Conservation (phyloP, 2,797 vertebrate genomes). For the Etheostoma nigrum region DNA sequence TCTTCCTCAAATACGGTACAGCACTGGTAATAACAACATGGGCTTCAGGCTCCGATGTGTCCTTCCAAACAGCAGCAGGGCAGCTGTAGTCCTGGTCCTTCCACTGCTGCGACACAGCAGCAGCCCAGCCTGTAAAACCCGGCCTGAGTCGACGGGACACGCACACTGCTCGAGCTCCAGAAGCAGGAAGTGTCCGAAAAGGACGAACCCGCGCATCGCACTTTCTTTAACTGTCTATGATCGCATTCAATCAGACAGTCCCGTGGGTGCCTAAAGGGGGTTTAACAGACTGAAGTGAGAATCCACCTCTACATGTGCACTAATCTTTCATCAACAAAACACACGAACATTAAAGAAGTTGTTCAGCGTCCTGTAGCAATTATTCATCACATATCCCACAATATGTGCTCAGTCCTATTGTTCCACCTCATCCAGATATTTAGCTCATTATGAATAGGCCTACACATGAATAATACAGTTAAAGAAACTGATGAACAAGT, state of each 20-base stretch:
- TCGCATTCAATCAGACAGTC: not conserved
- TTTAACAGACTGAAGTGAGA: not conserved
- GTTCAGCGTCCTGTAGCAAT: not conserved
- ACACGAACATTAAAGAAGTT: no score
- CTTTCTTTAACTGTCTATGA: no score
- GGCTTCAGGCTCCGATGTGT: not conserved
- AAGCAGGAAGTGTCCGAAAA: constrained; percentile 64
- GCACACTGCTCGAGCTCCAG: constrained; percentile 9
- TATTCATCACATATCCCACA: not conserved
- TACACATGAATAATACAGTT: not conserved
- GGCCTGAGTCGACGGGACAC: constrained; percentile 7
- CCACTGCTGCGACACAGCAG: not conserved
- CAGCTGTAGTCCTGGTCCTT: not conserved
- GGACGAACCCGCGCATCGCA: not conserved
- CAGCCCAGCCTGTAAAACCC: not conserved
- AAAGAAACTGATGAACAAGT: no score
- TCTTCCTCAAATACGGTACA: not conserved
- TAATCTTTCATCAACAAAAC: no score
- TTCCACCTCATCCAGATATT: not conserved
- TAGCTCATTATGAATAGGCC: not conserved
- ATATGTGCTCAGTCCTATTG: not conserved
- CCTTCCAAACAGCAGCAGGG: not conserved
- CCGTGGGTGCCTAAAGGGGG: not conserved
- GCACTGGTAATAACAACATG: not conserved
- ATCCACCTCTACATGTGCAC: no score